Conservation (phyloP, 2,113 vertebrate species). For the Anthoscopus minutus region DNA sequence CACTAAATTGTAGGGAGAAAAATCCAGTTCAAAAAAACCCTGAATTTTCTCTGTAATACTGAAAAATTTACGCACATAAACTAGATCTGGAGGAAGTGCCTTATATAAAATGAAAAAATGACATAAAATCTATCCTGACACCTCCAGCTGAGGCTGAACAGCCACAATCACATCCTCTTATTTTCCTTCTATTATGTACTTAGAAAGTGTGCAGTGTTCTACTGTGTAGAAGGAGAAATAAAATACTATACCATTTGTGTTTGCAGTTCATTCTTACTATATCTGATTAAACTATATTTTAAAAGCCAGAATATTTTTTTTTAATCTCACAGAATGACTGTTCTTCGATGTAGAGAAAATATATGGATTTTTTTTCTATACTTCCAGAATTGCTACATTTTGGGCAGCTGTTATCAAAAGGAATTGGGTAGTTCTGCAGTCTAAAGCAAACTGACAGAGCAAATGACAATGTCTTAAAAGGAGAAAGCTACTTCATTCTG, state of each 20-base stretch:
- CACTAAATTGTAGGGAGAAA: background rate
- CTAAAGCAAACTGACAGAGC: constrained; percentile 10
- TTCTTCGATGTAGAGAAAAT: background rate
- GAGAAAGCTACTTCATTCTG: constrained; percentile 22
- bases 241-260: background rate
- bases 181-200: background rate
- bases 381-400: background rate
- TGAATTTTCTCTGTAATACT: background rate
- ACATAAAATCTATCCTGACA: background rate
- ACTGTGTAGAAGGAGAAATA: background rate
- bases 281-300: background rate
- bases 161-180: background rate
- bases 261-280: background rate
- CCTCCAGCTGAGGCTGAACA: background rate
- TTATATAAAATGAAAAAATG: background rate
- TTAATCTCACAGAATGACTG: background rate
- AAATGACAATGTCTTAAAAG: constrained; percentile 41
- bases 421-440: background rate
- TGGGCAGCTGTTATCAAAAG: background rate
- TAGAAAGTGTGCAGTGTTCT: background rate
- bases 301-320: background rate
- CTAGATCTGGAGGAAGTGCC: background rate
- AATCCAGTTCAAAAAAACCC: background rate
- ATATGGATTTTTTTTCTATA: background rate
- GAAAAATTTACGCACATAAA: background rate